phyloP scores from a whole-genome alignment of 2,113 vertebrate species.

The Amphilophus citrinellus region DNA sequence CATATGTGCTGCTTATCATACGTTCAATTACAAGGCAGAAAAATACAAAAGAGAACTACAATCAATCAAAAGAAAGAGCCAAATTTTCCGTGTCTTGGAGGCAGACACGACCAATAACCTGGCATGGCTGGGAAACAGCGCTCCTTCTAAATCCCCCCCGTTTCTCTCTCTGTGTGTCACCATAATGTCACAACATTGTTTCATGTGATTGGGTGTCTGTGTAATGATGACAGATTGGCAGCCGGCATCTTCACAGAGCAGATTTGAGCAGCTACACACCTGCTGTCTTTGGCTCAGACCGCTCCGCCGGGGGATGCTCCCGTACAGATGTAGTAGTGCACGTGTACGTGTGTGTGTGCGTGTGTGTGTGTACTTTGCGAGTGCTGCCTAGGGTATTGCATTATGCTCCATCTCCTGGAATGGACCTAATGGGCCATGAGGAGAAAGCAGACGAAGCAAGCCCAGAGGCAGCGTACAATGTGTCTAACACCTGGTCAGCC shows the following conservation, averaged over 20 bases:
- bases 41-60: conserved; percentile 14
- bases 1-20: background rate
- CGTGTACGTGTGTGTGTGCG: conserved; percentile 6
- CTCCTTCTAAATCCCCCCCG: background rate
- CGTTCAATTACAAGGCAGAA: background rate
- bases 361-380: conserved; percentile 29
- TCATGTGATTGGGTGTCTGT: conserved; percentile 45
- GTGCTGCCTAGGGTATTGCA: conserved; percentile 44
- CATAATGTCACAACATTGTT: conserved; percentile 55
- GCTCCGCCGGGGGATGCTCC: conserved; percentile 29
- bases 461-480: conserved; percentile 60
- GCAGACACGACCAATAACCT: conserved; percentile 25
- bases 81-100: conserved; percentile 31
- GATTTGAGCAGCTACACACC: conserved; percentile 62
- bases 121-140: background rate
- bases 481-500: conserved; percentile 76
- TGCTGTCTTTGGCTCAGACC: conserved; percentile 61
- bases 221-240: conserved; percentile 70
- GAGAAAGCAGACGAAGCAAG: conserved; percentile 65
- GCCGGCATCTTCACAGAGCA: conserved; percentile 28
- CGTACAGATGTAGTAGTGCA: conserved; percentile 47
- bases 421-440: conserved; percentile 71
- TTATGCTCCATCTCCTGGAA: conserved; percentile 64
- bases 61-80: conserved; percentile 6
- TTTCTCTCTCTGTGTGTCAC: conserved; percentile 24